phyloP scores from a whole-genome alignment of 2,888 invertebrate species.

The Rhimphoctona megacephalus region DNA sequence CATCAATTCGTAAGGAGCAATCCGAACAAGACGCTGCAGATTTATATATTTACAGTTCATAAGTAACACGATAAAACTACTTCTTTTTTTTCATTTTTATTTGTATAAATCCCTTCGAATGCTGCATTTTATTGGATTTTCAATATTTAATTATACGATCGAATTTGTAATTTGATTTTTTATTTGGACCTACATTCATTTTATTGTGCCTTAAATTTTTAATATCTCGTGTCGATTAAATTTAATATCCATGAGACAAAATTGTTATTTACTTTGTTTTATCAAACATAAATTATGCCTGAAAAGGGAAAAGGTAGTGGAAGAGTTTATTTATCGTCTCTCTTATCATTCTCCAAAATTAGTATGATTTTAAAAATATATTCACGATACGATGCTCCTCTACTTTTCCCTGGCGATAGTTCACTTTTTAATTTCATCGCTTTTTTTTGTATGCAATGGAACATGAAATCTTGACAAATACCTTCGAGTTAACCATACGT shows the following conservation, averaged over 20 bases:
- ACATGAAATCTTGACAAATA: not conserved
- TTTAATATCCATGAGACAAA: not conserved
- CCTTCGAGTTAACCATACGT: not conserved
- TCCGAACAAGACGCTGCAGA: not conserved
- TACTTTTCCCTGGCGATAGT: not conserved
- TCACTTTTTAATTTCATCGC: not conserved
- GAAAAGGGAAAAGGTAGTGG: not conserved
- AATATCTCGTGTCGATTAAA: not conserved
- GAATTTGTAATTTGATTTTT: not conserved
- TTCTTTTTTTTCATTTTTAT: not conserved
- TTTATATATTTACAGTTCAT: not conserved
- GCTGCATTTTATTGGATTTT: no score
- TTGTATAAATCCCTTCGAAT: not conserved
- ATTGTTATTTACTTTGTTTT: not conserved
- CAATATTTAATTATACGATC: not conserved
- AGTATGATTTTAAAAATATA: not conserved
- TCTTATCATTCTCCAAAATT: not conserved
- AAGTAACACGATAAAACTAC: not conserved
- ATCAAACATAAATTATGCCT: not conserved
- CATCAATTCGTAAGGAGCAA: conserved; percentile 14
- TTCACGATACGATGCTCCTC: not conserved
- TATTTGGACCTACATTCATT: not conserved
- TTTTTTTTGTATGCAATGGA: not conserved
- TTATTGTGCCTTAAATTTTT: not conserved
- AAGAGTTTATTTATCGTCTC: not conserved